These are phyloP conservation scores for Euclidia mi DNA, from an alignment of 2,888 invertebrate genomes.

Conservation along the genomic window DNA sequence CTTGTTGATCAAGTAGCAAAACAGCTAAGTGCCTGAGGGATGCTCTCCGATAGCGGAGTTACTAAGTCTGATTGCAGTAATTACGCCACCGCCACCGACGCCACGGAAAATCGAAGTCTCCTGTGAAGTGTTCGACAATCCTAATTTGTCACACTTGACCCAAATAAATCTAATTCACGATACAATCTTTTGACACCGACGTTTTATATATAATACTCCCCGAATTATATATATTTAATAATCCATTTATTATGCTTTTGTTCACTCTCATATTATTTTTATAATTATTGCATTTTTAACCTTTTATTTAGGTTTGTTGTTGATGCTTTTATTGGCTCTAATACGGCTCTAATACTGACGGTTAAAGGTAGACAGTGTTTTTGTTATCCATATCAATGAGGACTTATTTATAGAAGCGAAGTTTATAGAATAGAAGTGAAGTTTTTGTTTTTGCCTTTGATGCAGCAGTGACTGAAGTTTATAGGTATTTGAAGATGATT, in stretches of 20 bases:
- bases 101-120: conserved; percentile 15
- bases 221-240: conserved; percentile 12
- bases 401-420: too few relatives aligned
- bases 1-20: conserved; percentile 45
- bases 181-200: conserved; percentile 30
- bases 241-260: conserved; percentile 3
- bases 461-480: too few relatives aligned
- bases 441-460: too few relatives aligned
- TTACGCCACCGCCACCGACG: conserved; percentile 31
- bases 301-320: too few relatives aligned
- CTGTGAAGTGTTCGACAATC: conserved; percentile 42
- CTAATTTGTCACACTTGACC: conserved; percentile 67
- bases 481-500: too few relatives aligned
- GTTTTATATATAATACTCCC: too few relatives aligned
- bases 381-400: background rate
- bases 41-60: conserved; percentile 41
- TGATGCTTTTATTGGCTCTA: background rate
- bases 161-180: conserved; percentile 60
- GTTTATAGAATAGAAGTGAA: too few relatives aligned
- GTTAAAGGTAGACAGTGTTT: background rate
- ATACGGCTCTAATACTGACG: background rate
- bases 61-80: conserved; percentile 43
- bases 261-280: background rate
- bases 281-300: background rate
- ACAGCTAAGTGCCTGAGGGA: conserved; percentile 44